These are phyloP conservation scores for Cichlasoma orientale DNA, from an alignment of 2,797 vertebrate species.

Conservation along the genomic window DNA sequence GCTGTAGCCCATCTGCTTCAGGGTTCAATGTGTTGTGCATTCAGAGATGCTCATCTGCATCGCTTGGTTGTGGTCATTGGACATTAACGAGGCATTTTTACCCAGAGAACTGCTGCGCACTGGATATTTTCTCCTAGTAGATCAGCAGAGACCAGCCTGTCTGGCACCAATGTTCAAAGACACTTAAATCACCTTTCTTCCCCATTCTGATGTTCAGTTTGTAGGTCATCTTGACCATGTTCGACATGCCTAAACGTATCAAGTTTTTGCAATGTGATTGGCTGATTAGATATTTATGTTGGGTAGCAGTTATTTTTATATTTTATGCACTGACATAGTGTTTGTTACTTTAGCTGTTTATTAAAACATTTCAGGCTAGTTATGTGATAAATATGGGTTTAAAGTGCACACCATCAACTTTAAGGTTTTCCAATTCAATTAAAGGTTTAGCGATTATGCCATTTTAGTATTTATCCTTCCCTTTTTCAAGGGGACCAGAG, in stretches of 20 bases:
- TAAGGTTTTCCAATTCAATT: neutral
- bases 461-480: neutral
- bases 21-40: neutral
- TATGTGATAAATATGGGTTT: neutral
- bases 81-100: too few species aligned
- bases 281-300: neutral
- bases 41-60: neutral
- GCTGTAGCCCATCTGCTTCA: too few species aligned
- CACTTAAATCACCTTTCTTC: too few species aligned
- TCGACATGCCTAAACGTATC: neutral
- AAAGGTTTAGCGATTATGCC: neutral
- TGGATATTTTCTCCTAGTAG: neutral
- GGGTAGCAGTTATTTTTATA: neutral
- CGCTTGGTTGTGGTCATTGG: neutral
- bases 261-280: neutral
- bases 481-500: neutral
- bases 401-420: neutral
- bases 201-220: neutral
- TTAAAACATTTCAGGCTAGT: neutral
- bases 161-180: too few species aligned
- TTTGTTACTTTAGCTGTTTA: neutral
- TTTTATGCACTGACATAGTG: neutral
- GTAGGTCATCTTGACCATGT: neutral
- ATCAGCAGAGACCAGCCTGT: neutral
- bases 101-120: too few species aligned